A percentile compares a stretch with the other conserved stretches of the same genome.
These are phyloP conservation scores for Drosophila neotestacea DNA, from an alignment of 2,888 invertebrate species.

Conservation along the genomic window DNA sequence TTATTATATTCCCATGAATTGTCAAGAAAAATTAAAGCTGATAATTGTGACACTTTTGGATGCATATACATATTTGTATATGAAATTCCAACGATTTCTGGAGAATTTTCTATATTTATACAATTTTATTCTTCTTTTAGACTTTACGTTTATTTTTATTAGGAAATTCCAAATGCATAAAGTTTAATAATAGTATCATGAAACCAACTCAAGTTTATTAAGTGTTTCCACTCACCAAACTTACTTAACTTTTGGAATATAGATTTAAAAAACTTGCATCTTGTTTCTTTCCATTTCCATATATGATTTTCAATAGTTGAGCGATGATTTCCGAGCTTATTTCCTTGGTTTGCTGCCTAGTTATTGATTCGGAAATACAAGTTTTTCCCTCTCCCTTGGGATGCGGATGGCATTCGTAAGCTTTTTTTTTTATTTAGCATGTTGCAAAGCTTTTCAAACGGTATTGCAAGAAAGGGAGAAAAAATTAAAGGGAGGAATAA, in stretches of 20 bases:
- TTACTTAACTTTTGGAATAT: no score
- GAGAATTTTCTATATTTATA: neutral
- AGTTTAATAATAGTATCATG: no score
- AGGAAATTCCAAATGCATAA: no score
- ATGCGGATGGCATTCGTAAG: neutral
- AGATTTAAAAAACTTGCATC: neutral
- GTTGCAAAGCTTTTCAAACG: neutral
- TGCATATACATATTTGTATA: no score
- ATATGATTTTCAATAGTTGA: neutral
- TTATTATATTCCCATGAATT: no score
- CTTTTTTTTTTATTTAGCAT: neutral
- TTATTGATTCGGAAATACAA: conserved; percentile 1
- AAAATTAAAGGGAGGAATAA: neutral
- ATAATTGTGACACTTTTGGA: no score
- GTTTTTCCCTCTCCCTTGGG: neutral
- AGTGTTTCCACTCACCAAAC: no score
- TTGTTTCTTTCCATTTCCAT: neutral
- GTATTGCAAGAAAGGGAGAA: neutral
- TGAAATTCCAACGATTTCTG: neutral
- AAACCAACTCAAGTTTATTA: no score
- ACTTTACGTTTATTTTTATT: no score
- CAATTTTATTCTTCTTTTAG: neutral
- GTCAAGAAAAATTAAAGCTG: no score
- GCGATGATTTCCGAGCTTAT: neutral
- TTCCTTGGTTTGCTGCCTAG: neutral